Evolutionary conservation across 2,888 invertebrate genomes (phyloP).

Genomic region (Acleris literana): DNA sequence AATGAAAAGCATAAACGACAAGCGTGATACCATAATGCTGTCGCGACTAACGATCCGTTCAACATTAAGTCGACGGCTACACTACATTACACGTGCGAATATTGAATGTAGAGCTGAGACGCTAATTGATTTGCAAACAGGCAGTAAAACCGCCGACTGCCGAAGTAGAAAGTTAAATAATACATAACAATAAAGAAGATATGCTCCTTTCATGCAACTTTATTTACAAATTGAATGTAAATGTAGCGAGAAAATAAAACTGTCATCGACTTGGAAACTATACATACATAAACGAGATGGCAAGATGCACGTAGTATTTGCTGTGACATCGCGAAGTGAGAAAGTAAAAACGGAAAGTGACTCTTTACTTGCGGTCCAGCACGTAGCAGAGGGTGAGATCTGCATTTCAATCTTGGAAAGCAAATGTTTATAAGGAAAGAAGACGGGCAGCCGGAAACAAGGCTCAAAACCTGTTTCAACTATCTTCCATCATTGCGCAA

Average conservation of each 20-base stretch:
- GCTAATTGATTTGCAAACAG: constrained; percentile 41
- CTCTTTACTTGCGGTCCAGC: constrained; percentile 53
- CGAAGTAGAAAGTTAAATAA: constrained; percentile 41
- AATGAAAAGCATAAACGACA: neutral
- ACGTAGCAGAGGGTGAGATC: constrained; percentile 48
- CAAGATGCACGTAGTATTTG: constrained; percentile 56
- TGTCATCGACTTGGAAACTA: constrained; percentile 5
- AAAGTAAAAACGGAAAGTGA: constrained; percentile 67
- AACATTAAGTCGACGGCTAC: constrained; percentile 6
- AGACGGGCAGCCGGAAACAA: constrained; percentile 16
- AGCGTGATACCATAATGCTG: neutral
- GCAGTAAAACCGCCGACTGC: constrained; percentile 36
- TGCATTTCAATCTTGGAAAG: constrained; percentile 51
- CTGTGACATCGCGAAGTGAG: constrained; percentile 53
- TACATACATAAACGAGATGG: constrained; percentile 35
- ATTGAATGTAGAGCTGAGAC: constrained; percentile 31
- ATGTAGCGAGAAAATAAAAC: constrained; percentile 4
- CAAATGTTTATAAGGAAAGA: constrained; percentile 18
- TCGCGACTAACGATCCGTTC: constrained; percentile 8
- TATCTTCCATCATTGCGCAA: constrained; percentile 16
- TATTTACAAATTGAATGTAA: constrained; percentile 7
- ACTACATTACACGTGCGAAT: constrained; percentile 11
- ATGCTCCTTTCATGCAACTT: constrained; percentile 5
- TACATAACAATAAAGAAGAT: constrained; percentile 21
- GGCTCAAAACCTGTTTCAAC: neutral